Evolutionary conservation across 1,140 invertebrate genomes (phyloP).

Genomic region (Sarcophaga peregrina): DNA sequence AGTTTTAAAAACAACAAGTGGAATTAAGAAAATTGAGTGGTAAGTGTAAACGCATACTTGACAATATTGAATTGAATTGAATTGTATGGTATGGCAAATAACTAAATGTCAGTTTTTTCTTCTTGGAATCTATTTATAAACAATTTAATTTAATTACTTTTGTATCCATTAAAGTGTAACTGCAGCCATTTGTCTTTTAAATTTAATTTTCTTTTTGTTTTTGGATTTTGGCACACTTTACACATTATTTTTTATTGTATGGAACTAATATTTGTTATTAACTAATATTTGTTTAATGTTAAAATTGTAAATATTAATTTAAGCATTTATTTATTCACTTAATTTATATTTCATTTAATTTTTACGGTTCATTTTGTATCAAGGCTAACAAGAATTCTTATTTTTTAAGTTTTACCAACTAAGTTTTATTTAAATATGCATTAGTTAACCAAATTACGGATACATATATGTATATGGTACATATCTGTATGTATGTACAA

Average conservation of each 20-base stretch:
- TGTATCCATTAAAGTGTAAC: background rate
- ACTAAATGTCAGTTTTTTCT: too few relatives aligned
- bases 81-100: background rate
- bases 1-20: background rate
- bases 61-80: background rate
- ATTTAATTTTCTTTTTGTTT: background rate
- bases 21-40: background rate
- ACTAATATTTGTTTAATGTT: background rate
- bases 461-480: background rate
- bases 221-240: background rate
- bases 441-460: background rate
- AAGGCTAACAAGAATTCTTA: slow-evolving; percentile 26
- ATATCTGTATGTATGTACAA: too few relatives aligned
- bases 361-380: slow-evolving; percentile 8
- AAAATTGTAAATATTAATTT: slow-evolving; percentile 18
- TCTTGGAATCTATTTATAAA: slow-evolving; percentile 27
- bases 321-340: background rate
- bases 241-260: background rate
- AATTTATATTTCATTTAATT: background rate
- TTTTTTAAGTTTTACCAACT: background rate
- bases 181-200: background rate
- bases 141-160: slow-evolving; percentile 34
- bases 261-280: background rate
- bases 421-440: background rate
- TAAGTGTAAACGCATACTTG: background rate